Evolutionary conservation across 2,113 vertebrate genomes (phyloP).

Genomic region (Clinocottus analis): DNA sequence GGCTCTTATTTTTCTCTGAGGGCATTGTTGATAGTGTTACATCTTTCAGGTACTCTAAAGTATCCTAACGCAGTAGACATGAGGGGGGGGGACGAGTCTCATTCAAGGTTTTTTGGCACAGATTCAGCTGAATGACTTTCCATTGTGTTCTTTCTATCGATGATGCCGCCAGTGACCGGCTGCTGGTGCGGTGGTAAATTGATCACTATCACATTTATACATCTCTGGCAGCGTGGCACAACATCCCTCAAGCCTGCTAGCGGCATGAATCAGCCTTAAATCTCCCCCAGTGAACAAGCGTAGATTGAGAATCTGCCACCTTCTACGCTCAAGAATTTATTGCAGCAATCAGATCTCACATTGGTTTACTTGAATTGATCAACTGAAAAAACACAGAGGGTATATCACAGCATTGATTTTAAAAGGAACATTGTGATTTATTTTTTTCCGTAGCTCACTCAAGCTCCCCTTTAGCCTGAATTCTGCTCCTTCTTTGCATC

Average conservation of each 20-base stretch:
- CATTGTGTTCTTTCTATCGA: slow-evolving; percentile 37
- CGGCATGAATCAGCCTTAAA: slow-evolving; percentile 65
- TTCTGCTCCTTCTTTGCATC: not conserved
- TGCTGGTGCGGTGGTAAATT: slow-evolving; percentile 42
- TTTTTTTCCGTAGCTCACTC: slow-evolving; percentile 3
- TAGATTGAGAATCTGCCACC: slow-evolving; percentile 40
- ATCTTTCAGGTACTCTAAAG: not conserved
- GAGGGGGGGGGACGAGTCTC: not conserved
- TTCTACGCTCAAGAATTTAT: slow-evolving; percentile 57
- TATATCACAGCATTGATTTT: slow-evolving; percentile 39
- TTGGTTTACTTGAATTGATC: slow-evolving; percentile 51
- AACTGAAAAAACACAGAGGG: slow-evolving; percentile 26
- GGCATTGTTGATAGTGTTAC: not conserved
- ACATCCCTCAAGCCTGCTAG: slow-evolving; percentile 19
- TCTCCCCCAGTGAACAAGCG: slow-evolving; percentile 15
- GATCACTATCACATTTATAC: slow-evolving; percentile 53
- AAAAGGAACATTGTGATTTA: slow-evolving; percentile 51
- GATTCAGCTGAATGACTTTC: slow-evolving; percentile 38
- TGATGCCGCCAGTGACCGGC: slow-evolving; percentile 32
- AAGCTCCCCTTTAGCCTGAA: not conserved
- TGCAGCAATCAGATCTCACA: slow-evolving; percentile 57
- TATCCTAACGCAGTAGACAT: not conserved
- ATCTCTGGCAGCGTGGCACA: slow-evolving; percentile 16
- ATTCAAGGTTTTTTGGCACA: not conserved
- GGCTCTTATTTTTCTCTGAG: not conserved